Evolutionary conservation across 2,113 vertebrate species (phyloP), one percentile per base, ranked within the genome.

Genomic region (Rousettus leschenaultii): DNA sequence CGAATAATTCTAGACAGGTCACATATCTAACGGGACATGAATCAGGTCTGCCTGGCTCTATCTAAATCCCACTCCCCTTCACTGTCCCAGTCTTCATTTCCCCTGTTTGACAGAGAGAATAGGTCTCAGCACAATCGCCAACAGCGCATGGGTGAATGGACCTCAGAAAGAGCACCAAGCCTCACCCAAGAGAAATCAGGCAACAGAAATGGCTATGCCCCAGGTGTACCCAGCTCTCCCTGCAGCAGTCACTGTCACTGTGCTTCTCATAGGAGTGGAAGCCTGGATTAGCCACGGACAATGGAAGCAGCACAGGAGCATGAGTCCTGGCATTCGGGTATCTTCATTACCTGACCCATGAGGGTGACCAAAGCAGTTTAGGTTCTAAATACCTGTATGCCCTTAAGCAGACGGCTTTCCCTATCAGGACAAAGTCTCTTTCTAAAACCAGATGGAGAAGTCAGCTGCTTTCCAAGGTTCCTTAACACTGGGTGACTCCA

Each of bases 121-220:
- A 33, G 14, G 22, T 84, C 48, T 90, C 6, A 1, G 53, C 2
- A 7, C 0, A 7, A 4, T 21, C 0, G 0, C 13, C 59, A 53
- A 35, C 2, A 45, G 61, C 3, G 0, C 1, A 1, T 12, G 7
- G n/a, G 40, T 6, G 38, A 55, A 45, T 15, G 26, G 21, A 26
- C 35, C 43, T 65, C 43, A 35, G 26, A 59, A 68, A 86, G 10
- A 16, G n/a, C 40, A 38, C 26, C 87, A 24, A 43, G 16, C 45
- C 2, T 5, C n/a, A 30, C 40, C 24, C 30, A 45, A 0, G 2
- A 40, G 2, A 14, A 92, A 66, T 22, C 83, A 71, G 30, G 38
- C 7, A 26, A 24, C 59, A 77, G 65, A 85, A 71, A 66, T 12
- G 57, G 48, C 51, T 26, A 8, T 4, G 2, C 22, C 26, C 35